Evolutionary conservation across 1,140 invertebrate genomes (phyloP).

Genomic region (Drosophila subpulchrella): DNA sequence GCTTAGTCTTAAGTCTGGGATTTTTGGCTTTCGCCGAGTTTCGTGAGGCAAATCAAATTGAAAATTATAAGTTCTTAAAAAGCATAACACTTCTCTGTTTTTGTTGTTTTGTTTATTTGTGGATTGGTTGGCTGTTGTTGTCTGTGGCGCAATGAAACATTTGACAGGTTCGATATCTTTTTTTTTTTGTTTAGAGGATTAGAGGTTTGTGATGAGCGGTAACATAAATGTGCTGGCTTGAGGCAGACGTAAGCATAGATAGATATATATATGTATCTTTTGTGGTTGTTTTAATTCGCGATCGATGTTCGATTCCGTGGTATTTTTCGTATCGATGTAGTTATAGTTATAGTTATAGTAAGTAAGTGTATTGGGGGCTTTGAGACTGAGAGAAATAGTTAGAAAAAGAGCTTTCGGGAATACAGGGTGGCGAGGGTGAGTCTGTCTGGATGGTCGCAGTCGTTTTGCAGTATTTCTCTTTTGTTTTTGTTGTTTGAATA

Average conservation of each 20-base stretch:
- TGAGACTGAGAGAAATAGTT: conserved; percentile 25
- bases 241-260: conserved; percentile 59
- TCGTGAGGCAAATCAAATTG: conserved; percentile 51
- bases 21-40: conserved; percentile 14
- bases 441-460: conserved; percentile 57
- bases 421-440: conserved; percentile 13
- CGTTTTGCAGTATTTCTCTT: conserved; percentile 46
- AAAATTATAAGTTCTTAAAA: conserved; percentile 70
- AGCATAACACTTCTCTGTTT: conserved; percentile 48
- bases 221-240: conserved; percentile 70
- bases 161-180: neutral
- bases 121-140: conserved; percentile 36
- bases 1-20: conserved; percentile 34
- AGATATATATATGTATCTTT: conserved; percentile 61
- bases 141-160: conserved; percentile 20
- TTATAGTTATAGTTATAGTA: conserved; percentile 9
- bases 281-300: conserved; percentile 59
- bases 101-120: conserved; percentile 33
- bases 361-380: conserved; percentile 15
- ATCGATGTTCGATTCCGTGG: conserved; percentile 7
- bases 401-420: conserved; percentile 10
- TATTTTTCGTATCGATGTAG: neutral
- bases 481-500: conserved; percentile 35
- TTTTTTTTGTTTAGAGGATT: conserved; percentile 12
- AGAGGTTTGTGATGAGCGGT: conserved; percentile 55